These are phyloP conservation scores for Volucella inflata DNA, from an alignment of 2,888 invertebrate species.

Conservation along the genomic window DNA sequence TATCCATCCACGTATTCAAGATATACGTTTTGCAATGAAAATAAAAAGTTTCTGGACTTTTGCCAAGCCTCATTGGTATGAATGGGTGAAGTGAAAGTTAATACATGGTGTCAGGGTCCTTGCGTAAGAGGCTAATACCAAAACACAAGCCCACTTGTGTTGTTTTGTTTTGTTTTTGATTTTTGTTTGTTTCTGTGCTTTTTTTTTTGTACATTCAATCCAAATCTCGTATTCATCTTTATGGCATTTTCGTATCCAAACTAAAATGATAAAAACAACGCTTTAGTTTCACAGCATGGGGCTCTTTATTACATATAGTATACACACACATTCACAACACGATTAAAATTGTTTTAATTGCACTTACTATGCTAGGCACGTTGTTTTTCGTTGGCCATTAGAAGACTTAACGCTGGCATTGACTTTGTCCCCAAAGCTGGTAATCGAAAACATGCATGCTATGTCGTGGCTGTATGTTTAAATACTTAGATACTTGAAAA, in stretches of 20 bases:
- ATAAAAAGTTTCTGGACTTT: constrained; percentile 41
- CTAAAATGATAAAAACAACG: constrained; percentile 14
- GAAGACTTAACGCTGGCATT: constrained; percentile 68
- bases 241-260: constrained; percentile 48
- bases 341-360: constrained; percentile 66
- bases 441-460: constrained; percentile 20
- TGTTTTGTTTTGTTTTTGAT: not conserved
- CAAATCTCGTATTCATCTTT: constrained; percentile 43
- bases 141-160: constrained; percentile 4
- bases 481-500: constrained; percentile 51
- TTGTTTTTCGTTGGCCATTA: constrained; percentile 65
- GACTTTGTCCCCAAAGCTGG: constrained; percentile 69
- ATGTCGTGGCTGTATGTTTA: constrained; percentile 9
- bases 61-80: constrained; percentile 44
- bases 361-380: constrained; percentile 65
- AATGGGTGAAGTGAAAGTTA: constrained; percentile 54
- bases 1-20: constrained; percentile 1
- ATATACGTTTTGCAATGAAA: not conserved
- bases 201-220: constrained; percentile 8
- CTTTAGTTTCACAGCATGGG: constrained; percentile 48
- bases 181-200: constrained; percentile 33
- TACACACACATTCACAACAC: constrained; percentile 12
- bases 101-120: constrained; percentile 47
- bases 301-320: constrained; percentile 52
- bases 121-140: constrained; percentile 34